Evolutionary conservation across 2,888 invertebrate species (phyloP).

Genomic region (Leptarthrus brevirostris): DNA sequence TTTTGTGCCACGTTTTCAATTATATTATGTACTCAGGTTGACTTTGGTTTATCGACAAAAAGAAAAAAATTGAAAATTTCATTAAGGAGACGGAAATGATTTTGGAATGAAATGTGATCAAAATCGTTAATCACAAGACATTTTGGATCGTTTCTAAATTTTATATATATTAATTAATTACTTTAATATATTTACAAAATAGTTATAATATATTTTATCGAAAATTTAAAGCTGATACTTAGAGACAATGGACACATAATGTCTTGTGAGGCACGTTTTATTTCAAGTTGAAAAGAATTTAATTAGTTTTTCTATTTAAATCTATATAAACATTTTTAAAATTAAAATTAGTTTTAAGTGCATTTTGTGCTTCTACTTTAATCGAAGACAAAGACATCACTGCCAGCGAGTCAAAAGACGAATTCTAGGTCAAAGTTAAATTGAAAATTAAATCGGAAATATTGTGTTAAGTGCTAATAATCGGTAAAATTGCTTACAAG

Average conservation of each 20-base stretch:
- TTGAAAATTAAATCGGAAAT: not conserved
- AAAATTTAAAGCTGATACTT: slow-evolving; percentile 53
- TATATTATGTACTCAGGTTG: slow-evolving; percentile 1
- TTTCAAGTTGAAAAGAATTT: slow-evolving; percentile 8
- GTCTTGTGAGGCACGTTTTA: not conserved
- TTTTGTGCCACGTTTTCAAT: slow-evolving; percentile 48
- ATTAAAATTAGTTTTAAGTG: no score
- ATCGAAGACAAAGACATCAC: no score
- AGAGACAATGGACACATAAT: slow-evolving; percentile 27
- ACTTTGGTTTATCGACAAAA: slow-evolving; percentile 4
- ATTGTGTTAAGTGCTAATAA: not conserved
- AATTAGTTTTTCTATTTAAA: no score
- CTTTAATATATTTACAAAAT: slow-evolving; percentile 51
- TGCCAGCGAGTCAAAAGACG: no score
- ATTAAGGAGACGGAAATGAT: slow-evolving; percentile 49
- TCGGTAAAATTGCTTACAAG: slow-evolving; percentile 3
- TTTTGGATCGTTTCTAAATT: slow-evolving; percentile 34
- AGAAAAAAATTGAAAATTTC: slow-evolving; percentile 28
- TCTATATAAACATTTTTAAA: no score
- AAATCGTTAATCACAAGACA: not conserved
- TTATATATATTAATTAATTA: slow-evolving; percentile 46
- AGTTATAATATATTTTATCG: slow-evolving; percentile 43
- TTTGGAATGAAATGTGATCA: slow-evolving; percentile 1
- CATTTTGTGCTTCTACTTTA: no score
- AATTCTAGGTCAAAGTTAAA: no score